Conservation (phyloP, 2,797 vertebrate species). For the Hyperoplus lanceolatus region DNA sequence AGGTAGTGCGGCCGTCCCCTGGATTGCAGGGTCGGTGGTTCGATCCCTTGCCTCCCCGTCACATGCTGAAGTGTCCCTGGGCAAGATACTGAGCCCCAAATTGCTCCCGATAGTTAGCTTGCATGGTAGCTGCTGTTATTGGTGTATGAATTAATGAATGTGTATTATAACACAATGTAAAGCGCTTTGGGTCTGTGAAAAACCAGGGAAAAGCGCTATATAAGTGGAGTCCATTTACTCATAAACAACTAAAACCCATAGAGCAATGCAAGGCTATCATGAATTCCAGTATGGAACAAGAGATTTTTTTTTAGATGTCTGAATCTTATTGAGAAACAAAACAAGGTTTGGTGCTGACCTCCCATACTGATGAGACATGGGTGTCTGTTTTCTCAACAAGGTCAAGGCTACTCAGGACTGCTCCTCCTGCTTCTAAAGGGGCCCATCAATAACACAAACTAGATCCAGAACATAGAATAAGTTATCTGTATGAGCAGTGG, state of each 20-base stretch:
- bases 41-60: too few species aligned
- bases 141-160: too few species aligned
- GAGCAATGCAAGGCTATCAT: slow-evolving; percentile 40
- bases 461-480: not conserved
- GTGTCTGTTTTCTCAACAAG: slow-evolving; percentile 37
- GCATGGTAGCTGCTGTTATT: too few species aligned
- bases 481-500: not conserved
- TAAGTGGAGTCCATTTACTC: too few species aligned
- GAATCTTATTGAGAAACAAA: slow-evolving; percentile 35
- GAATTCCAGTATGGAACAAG: slow-evolving; percentile 27
- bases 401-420: slow-evolving; percentile 22
- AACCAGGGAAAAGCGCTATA: too few species aligned
- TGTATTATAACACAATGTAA: too few species aligned
- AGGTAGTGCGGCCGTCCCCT: too few species aligned
- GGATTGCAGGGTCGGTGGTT: too few species aligned
- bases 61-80: too few species aligned
- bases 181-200: too few species aligned
- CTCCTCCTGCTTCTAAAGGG: slow-evolving; percentile 14
- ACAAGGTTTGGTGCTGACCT: slow-evolving; percentile 39
- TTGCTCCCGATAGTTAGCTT: too few species aligned
- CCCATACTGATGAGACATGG: slow-evolving; percentile 21
- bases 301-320: slow-evolving; percentile 7
- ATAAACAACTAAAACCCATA: not conserved
- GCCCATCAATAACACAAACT: slow-evolving; percentile 3
- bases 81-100: too few species aligned